Evolutionary conservation across 2,888 invertebrate species (phyloP), one percentile per base, ranked within the genome.

Genomic region (Acronicta leporina): DNA sequence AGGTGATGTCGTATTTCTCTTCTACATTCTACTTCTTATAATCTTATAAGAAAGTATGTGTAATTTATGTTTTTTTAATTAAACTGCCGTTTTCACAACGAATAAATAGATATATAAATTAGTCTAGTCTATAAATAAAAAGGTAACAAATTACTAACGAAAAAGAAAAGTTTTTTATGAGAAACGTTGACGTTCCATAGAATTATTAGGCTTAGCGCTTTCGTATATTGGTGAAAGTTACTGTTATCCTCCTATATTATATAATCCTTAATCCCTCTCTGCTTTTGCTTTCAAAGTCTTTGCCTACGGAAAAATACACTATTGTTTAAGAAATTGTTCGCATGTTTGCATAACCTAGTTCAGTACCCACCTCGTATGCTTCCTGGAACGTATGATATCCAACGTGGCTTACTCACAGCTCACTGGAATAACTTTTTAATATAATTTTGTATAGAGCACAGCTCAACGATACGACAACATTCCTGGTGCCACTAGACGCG

Each of bases 401-500:
- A 48, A 43, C 46, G 43, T 35, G 40, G 33, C 25, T 58, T 53
- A 52, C 20, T 20, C 4, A 30, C 13, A 50, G 56, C 50, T 63
- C 53, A 49, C 44, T 48, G 35, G 41, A 60, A 35, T 58, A 59
- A 45, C 48, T 42, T 72, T 62, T 60, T 64, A 68, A 65, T 50
- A 59, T 63, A 59, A 58, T 64, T 51, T 70, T 53, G 55, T 63
- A 57, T 43, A 40, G 44, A 41, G 47, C 50, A 47, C 50, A 20
- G 56, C 49, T 63, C 59, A 54, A 38, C 53, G 51, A 55, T 61
- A 53, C 54, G 48, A 63, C 60, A 56, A 56, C 47, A 67, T 60
- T 57, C 44, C 47, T 25, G 44, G 51, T 45, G 25, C 56, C 68
- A 75, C 69, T 76, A 78, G 70, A 82, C 73, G 68, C 49, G 69